These are phyloP conservation scores for Halictus rubicundus DNA, from an alignment of 1,140 invertebrate species.

Conservation along the genomic window DNA sequence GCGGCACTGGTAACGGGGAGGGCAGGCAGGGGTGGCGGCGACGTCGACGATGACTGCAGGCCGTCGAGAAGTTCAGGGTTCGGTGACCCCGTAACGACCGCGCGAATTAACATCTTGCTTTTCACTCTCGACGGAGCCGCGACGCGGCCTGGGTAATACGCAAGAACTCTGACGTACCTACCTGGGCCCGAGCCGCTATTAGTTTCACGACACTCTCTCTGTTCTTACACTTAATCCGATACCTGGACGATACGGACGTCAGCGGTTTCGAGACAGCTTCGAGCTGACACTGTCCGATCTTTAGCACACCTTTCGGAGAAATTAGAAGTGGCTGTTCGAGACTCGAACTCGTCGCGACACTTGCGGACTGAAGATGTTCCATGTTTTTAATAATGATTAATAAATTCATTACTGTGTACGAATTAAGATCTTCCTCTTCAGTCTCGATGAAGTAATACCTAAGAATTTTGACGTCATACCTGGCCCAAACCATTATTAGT, in stretches of 20 bases:
- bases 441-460: constrained; percentile 22
- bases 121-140: constrained; percentile 18
- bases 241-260: neutral
- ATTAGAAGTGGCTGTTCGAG: no score
- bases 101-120: constrained; percentile 69
- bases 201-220: constrained; percentile 4
- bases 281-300: no score
- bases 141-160: constrained; percentile 30
- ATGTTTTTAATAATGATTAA: no score
- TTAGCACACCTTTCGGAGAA: no score
- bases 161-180: constrained; percentile 2
- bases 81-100: constrained; percentile 71
- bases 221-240: constrained; percentile 3
- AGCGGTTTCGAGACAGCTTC: no score
- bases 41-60: constrained; percentile 54
- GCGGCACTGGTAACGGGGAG: no score
- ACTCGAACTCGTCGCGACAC: no score
- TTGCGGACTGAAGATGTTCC: no score
- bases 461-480: constrained; percentile 6
- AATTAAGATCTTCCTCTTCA: constrained; percentile 67
- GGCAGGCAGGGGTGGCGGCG: neutral
- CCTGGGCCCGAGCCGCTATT: constrained; percentile 9
- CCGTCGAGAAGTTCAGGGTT: constrained; percentile 63
- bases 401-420: no score
- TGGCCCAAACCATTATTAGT: no score